A percentile compares a stretch with the other conserved stretches of the same genome.
Evolutionary conservation across 2,888 invertebrate species (phyloP).

Genomic region (Meta bourneti): DNA sequence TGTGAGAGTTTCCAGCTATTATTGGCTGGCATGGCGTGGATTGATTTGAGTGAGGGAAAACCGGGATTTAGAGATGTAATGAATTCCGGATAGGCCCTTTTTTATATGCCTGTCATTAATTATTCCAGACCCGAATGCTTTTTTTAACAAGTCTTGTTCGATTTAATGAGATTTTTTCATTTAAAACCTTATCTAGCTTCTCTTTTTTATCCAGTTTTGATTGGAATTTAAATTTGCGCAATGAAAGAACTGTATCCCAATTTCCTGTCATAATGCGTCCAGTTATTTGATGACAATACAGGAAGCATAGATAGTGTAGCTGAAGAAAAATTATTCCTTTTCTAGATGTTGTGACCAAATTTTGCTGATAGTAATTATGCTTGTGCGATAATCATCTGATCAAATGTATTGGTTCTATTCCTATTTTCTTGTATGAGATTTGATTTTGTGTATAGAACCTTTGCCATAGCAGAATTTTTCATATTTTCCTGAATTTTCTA

Average conservation of each 20-base stretch:
- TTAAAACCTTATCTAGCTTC: slow-evolving; percentile 49
- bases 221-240: slow-evolving; percentile 64
- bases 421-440: no score
- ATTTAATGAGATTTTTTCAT: slow-evolving; percentile 65
- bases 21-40: slow-evolving; percentile 68
- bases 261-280: slow-evolving; percentile 8
- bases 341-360: no score
- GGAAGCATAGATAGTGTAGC: not conserved
- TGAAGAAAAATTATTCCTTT: not conserved
- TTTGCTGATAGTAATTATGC: no score
- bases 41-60: slow-evolving; percentile 71
- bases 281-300: slow-evolving; percentile 19
- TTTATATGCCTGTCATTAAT: slow-evolving; percentile 64
- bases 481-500: no score
- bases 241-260: slow-evolving; percentile 15
- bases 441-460: no score
- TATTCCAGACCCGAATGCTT: slow-evolving; percentile 59
- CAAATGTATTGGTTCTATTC: no score
- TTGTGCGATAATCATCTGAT: no score
- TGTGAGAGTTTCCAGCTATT: slow-evolving; percentile 65
- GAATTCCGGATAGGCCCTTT: slow-evolving; percentile 69
- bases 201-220: slow-evolving; percentile 60
- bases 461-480: no score
- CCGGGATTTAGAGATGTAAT: slow-evolving; percentile 75
- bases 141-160: slow-evolving; percentile 57